Evolutionary conservation across 2,113 vertebrate species (phyloP), one percentile per base, ranked within the genome.

Genomic region (Brachionichthys hirsutus): DNA sequence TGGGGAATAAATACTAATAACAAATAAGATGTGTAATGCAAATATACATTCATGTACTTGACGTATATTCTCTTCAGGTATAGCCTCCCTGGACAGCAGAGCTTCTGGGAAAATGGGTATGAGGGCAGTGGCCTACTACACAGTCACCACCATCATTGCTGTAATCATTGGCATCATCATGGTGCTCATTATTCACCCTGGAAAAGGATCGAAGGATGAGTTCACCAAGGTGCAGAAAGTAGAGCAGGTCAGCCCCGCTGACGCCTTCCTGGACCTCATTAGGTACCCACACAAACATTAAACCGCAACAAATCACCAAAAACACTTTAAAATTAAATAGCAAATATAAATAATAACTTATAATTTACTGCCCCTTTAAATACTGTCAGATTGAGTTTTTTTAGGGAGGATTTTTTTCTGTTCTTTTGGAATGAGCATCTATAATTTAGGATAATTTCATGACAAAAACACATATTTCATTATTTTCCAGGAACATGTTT

Each of bases 31-130:
- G 11, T 49, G 18, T n/a, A 14, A 4, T 17, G 15, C 12, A 18
- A 17, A 35, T 57, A 10, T 30, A 30, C 24, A 3, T 6, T 30
- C 17, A n/a, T 3, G 38, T 41, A 20, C 0, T n/a, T n/a, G 24
- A 40, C 14, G 8, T 12, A 7, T 59, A 9, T 59, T 3, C 3
- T 46, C 68, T 54, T 14, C 70, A 98, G 97, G 97, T 68, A 97
- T 98, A 91, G 93, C 97, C 7, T 93, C 97, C 44, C 88, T 99
- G 87, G 97, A 99, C 87, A 94, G 94, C 74, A 94, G 94, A 73
- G 94, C 97, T 0, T 98, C 97, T 48, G 96, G 97, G 15, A 97
- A 93, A 90, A 98, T 99, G 97, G 97, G 97, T 13, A 55, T 98
- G 68, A 88, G 95, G 80, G 97, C 96, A 1, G 95, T 98, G 53